Evolutionary conservation across 2,888 invertebrate species (phyloP).

Genomic region (Dermolepida albohirtum): DNA sequence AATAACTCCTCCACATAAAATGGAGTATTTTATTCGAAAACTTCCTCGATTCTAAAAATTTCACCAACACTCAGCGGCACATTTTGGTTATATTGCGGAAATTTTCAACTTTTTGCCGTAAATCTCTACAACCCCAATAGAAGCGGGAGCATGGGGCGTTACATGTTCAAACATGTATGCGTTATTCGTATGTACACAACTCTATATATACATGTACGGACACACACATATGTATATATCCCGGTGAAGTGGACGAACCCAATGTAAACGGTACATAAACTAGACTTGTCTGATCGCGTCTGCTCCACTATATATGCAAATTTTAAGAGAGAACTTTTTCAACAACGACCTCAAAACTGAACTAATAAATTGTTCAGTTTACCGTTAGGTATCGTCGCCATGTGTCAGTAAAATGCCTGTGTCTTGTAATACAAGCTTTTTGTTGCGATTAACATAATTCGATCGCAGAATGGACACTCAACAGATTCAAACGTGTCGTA

Average conservation of each 20-base stretch:
- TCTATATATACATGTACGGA: slow-evolving; percentile 1
- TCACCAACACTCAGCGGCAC: slow-evolving; percentile 6
- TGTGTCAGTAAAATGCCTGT: slow-evolving; percentile 56
- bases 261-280: slow-evolving; percentile 46
- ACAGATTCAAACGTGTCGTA: slow-evolving; percentile 47
- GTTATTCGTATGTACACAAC: slow-evolving; percentile 3
- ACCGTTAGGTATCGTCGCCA: slow-evolving; percentile 58
- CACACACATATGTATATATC: slow-evolving; percentile 1
- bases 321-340: slow-evolving; percentile 57
- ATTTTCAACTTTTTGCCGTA: slow-evolving; percentile 16
- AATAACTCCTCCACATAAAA: slow-evolving; percentile 9
- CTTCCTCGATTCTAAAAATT: not conserved
- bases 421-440: slow-evolving; percentile 54
- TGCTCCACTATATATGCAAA: slow-evolving; percentile 61
- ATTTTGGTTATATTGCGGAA: slow-evolving; percentile 8
- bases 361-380: slow-evolving; percentile 59
- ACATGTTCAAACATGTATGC: slow-evolving; percentile 15
- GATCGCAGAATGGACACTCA: slow-evolving; percentile 49
- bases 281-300: slow-evolving; percentile 48
- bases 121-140: not conserved
- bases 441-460: slow-evolving; percentile 56
- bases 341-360: slow-evolving; percentile 54
- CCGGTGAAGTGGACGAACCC: slow-evolving; percentile 27
- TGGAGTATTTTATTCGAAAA: slow-evolving; percentile 13
- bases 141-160: not conserved